Evolutionary conservation across 53 echinoderm and acorn worm genomes (phyloP), one percentile per base, ranked within the genome.

Genomic region (Holothuria scabra): DNA sequence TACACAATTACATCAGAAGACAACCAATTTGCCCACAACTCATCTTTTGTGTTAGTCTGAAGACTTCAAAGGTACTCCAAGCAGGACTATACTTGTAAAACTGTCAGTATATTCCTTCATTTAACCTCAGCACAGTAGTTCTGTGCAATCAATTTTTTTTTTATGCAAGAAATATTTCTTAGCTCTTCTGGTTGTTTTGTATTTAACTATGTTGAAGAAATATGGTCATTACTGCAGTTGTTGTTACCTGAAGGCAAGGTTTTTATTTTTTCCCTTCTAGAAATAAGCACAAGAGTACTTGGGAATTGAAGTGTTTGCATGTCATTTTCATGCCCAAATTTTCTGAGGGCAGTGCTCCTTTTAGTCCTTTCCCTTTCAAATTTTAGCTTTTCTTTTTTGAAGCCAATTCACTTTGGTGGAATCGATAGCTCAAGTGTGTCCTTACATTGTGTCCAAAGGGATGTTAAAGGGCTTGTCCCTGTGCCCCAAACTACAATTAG

Each of bases 291-390:
- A 72, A n/a, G 46, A 23, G 72, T 38, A n/a, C 72, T 72, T 72
- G 72, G n/a, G 46, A 72, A 72, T 72, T 38, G 46, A 48, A 48
- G 72, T 72, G 46, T 72, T 49, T 72, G 49, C 72, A 72, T 72
- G 72, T 72, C 72, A 72, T 72, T 72, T 72, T 72, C 25, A 48
- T 46, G 44, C 72, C 25, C 2, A 10, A 41, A 72, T 23, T 49
- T 24, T 24, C 72, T 52, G 52, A 25, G 72, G 72, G 72, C 24
- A 48, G 72, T 72, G 72, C 48, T 72, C 72, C 48, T 72, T 72
- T 72, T 49, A 44, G 72, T n/a, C 44, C 12, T 44, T 72, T 72
- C 48, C 41, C n/a, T 46, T 44, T 44, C 48, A 46, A 72, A 25
- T 72, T 72, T 41, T 72, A 46, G 46, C 48, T 49, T 49, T 72